phyloP scores from a whole-genome alignment of 2,113 vertebrate genomes.

The Actenoides hombroni region DNA sequence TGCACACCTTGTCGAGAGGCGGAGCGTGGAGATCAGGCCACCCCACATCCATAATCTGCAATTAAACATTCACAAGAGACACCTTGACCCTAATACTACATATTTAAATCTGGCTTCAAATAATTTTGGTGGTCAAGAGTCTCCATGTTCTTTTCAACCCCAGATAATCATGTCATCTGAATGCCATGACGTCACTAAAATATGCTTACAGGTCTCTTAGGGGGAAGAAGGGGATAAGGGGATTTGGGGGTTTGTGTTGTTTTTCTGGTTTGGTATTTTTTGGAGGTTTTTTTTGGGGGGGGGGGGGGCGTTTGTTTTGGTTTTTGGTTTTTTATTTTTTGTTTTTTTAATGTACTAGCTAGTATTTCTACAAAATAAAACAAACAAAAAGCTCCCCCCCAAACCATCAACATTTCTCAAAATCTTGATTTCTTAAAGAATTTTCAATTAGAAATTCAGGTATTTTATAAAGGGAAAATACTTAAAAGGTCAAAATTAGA shows the following conservation, averaged over 20 bases:
- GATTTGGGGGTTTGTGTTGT: too few species aligned
- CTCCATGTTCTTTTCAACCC: background rate
- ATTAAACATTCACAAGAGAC: background rate
- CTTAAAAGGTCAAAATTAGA: background rate
- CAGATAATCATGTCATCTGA: background rate
- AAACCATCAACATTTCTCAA: background rate
- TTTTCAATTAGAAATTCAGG: background rate
- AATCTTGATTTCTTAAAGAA: background rate
- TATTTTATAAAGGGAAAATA: background rate
- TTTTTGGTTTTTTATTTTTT: too few species aligned
- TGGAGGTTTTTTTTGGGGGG: background rate
- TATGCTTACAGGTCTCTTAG: background rate
- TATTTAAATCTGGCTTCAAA: background rate
- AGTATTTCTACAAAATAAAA: background rate
- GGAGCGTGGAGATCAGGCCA: slow-evolving; percentile 96
- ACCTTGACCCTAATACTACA: background rate
- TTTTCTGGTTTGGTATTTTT: background rate
- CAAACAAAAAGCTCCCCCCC: background rate
- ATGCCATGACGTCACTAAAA: background rate
- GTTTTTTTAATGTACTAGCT: background rate
- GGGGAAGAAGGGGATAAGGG: background rate
- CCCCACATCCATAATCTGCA: slow-evolving; percentile 89
- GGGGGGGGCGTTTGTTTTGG: too few species aligned
- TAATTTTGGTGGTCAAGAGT: background rate
- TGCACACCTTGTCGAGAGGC: slow-evolving; percentile 92